Percentiles rank a stretch among this genome's conserved stretches.
These are phyloP conservation scores for Scotopteryx bipunctaria DNA, from an alignment of 2,888 invertebrate species.

Conservation along the genomic window DNA sequence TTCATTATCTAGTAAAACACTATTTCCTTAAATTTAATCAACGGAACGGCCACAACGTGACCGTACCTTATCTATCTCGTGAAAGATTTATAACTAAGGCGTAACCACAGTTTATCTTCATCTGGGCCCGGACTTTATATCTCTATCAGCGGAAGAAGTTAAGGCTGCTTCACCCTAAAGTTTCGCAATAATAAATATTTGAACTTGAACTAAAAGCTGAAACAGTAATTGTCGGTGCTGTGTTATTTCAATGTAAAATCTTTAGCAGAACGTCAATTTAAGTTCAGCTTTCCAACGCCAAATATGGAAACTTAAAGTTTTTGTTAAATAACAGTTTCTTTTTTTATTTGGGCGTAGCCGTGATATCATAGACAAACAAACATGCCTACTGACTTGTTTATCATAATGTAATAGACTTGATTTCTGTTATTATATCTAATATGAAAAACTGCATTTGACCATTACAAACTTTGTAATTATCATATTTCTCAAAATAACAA, in stretches of 20 bases:
- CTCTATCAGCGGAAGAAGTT: conserved; percentile 52
- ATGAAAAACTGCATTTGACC: too few relatives aligned
- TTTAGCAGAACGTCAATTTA: too few relatives aligned
- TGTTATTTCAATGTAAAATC: neutral
- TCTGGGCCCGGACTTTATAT: conserved; percentile 57
- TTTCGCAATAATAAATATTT: conserved; percentile 26
- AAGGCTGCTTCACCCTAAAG: conserved; percentile 21
- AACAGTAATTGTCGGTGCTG: conserved; percentile 4
- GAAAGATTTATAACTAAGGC: conserved; percentile 65
- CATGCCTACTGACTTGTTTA: too few relatives aligned
- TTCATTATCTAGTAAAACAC: conserved; percentile 17
- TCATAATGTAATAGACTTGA: too few relatives aligned
- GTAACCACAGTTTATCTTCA: conserved; percentile 66
- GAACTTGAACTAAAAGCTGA: conserved; percentile 15
- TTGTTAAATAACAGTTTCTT: neutral
- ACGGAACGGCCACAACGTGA: conserved; percentile 56
- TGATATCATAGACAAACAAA: too few relatives aligned
- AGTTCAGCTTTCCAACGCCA: neutral
- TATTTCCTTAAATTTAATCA: conserved; percentile 60
- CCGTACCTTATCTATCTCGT: conserved; percentile 59
- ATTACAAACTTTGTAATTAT: too few relatives aligned
- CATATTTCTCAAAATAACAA: too few relatives aligned
- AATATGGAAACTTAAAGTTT: neutral
- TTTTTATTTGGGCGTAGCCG: neutral
- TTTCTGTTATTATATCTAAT: too few relatives aligned